Evolutionary conservation across 1,140 invertebrate species (phyloP).

Genomic region (Coboldia fuscipes): DNA sequence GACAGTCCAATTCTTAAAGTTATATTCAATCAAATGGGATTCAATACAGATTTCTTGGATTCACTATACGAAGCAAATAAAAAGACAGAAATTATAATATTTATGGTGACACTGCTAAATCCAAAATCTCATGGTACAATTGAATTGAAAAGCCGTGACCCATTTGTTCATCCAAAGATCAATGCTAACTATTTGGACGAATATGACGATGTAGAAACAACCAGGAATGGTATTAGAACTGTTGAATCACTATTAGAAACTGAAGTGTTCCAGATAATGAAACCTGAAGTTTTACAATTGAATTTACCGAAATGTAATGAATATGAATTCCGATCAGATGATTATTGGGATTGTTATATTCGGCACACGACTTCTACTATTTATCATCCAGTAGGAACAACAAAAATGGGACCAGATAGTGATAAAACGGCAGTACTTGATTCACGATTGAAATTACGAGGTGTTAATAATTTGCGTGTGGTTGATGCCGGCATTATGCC

Average conservation of each 20-base stretch:
- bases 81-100: slow-evolving; percentile 8
- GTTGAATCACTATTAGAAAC: slow-evolving; percentile 40
- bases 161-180: slow-evolving; percentile 56
- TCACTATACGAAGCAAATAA: too few species aligned
- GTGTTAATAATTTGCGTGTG: slow-evolving; percentile 17
- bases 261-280: slow-evolving; percentile 48
- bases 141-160: slow-evolving; percentile 44
- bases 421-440: slow-evolving; percentile 20
- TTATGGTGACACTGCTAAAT: slow-evolving; percentile 29
- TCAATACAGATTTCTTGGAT: too few species aligned
- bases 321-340: slow-evolving; percentile 39
- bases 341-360: slow-evolving; percentile 61
- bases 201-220: slow-evolving; percentile 37
- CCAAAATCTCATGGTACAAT: slow-evolving; percentile 55
- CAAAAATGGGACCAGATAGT: slow-evolving; percentile 31
- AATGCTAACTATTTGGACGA: slow-evolving; percentile 66
- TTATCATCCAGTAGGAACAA: slow-evolving; percentile 31
- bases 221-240: slow-evolving; percentile 52
- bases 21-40: too few species aligned
- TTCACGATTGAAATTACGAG: slow-evolving; percentile 14
- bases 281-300: slow-evolving; percentile 39
- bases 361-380: slow-evolving; percentile 32
- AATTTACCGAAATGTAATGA: slow-evolving; percentile 49
- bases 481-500: slow-evolving; percentile 12
- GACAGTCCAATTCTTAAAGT: too few species aligned